Conservation (phyloP, 2,888 invertebrate species). For the Drosophila tripunctata region DNA sequence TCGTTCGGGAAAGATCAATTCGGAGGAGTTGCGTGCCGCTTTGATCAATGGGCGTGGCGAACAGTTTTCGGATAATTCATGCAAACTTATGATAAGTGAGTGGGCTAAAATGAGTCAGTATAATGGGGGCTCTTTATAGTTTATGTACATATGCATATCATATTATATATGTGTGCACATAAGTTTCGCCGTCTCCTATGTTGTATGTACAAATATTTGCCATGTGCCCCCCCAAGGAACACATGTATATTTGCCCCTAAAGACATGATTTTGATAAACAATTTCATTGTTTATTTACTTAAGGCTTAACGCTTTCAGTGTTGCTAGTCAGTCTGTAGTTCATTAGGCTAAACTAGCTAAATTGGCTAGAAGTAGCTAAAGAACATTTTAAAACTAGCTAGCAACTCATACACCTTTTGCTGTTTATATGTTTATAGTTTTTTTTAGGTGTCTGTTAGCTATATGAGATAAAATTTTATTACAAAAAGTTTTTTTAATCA, state of each 20-base stretch:
- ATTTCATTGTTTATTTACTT: constrained; percentile 52
- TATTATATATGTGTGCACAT: no score
- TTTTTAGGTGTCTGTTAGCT: no score
- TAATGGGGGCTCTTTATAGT: neutral
- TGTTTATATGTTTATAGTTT: no score
- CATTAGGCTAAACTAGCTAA: neutral
- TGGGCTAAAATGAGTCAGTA: constrained; percentile 37
- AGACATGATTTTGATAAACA: constrained; percentile 29
- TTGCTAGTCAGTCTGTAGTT: no score
- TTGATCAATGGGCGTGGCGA: constrained; percentile 94
- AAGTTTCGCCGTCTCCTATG: no score
- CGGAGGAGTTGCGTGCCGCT: constrained; percentile 90
- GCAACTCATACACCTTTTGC: no score
- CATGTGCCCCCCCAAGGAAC: constrained; percentile 10
- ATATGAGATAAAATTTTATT: no score
- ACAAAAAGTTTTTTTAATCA: no score
- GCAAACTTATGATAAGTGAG: constrained; percentile 91
- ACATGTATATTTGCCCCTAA: constrained; percentile 39
- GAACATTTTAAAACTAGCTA: no score
- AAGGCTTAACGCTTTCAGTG: constrained; percentile 29
- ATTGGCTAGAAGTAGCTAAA: no score
- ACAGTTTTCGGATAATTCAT: constrained; percentile 89
- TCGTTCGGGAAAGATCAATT: constrained; percentile 92
- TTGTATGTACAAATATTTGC: constrained; percentile 30
- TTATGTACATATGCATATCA: no score